These are phyloP conservation scores for Ailurus styani DNA, from an alignment of 2,113 vertebrate species.

Conservation along the genomic window DNA sequence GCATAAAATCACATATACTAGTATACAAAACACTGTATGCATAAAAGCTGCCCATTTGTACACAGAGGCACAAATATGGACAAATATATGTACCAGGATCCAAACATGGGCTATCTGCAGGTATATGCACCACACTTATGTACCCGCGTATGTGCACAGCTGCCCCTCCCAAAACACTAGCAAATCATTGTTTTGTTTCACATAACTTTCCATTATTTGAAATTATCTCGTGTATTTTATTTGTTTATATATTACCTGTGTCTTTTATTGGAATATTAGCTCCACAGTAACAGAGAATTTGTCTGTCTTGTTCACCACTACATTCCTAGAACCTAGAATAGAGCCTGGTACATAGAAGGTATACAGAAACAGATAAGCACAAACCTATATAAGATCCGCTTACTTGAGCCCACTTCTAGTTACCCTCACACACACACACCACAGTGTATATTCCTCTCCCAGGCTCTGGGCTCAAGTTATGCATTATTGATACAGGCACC, in stretches of 20 bases:
- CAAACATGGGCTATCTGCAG: not conserved
- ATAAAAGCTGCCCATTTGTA: constrained; percentile 9
- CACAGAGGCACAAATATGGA: constrained; percentile 10
- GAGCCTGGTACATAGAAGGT: not conserved
- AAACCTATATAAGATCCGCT: not conserved
- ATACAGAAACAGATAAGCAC: not conserved
- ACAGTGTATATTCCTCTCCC: constrained; percentile 2
- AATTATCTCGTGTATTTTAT: constrained; percentile 39
- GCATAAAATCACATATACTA: not conserved
- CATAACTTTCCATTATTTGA: constrained; percentile 25
- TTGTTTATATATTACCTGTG: constrained; percentile 17
- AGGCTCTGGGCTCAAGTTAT: constrained; percentile 21
- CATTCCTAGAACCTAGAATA: not conserved
- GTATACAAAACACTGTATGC: not conserved
- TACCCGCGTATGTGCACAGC: not conserved
- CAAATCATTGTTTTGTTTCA: not conserved
- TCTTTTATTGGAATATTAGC: constrained; percentile 23
- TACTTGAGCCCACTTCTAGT: not conserved
- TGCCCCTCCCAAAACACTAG: constrained; percentile 27
- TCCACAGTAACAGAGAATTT: not conserved
- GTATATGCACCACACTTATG: not conserved
- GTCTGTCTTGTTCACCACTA: not conserved
- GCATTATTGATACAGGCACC: constrained; percentile 64
- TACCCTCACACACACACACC: not conserved
- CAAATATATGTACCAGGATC: not conserved